Evolutionary conservation across 2,797 vertebrate species (phyloP), one percentile per base, ranked within the genome.

Genomic region (Galagoides demidoff): DNA sequence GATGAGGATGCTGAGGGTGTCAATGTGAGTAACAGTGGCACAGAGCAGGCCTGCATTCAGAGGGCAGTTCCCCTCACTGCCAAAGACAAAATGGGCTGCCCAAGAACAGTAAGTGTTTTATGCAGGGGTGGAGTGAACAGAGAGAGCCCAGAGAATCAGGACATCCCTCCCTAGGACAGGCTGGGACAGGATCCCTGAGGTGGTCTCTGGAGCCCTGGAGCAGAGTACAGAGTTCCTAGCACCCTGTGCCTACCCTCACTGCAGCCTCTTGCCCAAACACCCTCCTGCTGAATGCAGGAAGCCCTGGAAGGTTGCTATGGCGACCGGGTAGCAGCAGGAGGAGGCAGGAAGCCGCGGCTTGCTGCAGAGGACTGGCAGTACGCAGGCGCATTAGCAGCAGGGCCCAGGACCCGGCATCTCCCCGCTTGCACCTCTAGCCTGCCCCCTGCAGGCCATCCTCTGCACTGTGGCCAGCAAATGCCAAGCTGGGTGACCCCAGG

Each of bases 271-370:
- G 45, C 49, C 77, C 27, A 45, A 16, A 78, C 87, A 4, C 85
- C 78, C 86, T 37, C 43, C 71, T 49, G 2, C n/a, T 8, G 7
- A 59, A 61, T 0, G 0, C 92, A 2, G 63, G 84, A 55, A 71
- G 89, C 68, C 49, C 1, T 52, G 13, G 73, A 9, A 13, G 84
- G 96, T 97, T 95, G 94, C 92, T 79, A 95, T 77, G 94, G 73
- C 31, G 25, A 97, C 95, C 0, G 76, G 25, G n/a, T 39, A 43
- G 59, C 37, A 3, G 73, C 66, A 0, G 22, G 14, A 64, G 37
- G 76, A 27, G 87, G 81, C 3, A 14, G 86, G 57, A 57, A n/a
- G 77, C 25, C 0, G 63, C 0, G 0, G 52, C 92, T 90, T 94
- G 94, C 95, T 3, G 92, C 97, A 96, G 88, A 93, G 76, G 6